Evolutionary conservation across 2,113 vertebrate species (phyloP).

Genomic region (Phaethornis superciliosus): DNA sequence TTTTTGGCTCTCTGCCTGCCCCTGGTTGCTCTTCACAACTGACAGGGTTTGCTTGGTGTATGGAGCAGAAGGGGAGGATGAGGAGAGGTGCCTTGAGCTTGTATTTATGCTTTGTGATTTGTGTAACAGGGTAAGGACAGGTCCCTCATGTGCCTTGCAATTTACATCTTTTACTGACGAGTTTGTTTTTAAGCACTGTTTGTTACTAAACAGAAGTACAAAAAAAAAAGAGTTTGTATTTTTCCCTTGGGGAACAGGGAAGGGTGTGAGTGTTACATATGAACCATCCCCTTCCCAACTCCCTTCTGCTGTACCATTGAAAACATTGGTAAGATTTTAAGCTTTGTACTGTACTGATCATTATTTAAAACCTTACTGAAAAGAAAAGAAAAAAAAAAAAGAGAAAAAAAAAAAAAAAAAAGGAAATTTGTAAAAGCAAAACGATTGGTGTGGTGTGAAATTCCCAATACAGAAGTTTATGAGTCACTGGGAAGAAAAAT

Average conservation of each 20-base stretch:
- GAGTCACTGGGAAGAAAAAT: neutral
- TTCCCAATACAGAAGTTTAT: neutral
- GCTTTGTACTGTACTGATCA: constrained; percentile 60
- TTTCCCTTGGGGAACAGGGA: neutral
- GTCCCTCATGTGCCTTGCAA: constrained; percentile 59
- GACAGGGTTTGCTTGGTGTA: neutral
- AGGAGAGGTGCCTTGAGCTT: constrained; percentile 31
- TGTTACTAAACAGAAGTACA: constrained; percentile 47
- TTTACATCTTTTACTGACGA: constrained; percentile 39
- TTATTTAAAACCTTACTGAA: constrained; percentile 20
- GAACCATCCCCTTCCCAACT: neutral
- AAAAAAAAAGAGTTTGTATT: constrained; percentile 10
- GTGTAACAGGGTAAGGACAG: constrained; percentile 1
- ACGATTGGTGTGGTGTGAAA: constrained; percentile 13
- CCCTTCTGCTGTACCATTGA: constrained; percentile 14
- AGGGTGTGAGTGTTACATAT: neutral
- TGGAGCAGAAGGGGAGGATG: neutral
- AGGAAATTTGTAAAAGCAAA: neutral
- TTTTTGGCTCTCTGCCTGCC: neutral
- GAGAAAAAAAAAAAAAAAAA: no score
- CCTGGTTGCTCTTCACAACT: neutral
- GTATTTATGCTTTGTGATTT: constrained; percentile 25
- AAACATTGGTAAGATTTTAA: constrained; percentile 50
- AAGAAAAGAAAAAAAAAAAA: no score
- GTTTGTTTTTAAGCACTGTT: constrained; percentile 45